Conservation (phyloP, 2,797 vertebrate genomes). For the Gorsachius magnificus region DNA sequence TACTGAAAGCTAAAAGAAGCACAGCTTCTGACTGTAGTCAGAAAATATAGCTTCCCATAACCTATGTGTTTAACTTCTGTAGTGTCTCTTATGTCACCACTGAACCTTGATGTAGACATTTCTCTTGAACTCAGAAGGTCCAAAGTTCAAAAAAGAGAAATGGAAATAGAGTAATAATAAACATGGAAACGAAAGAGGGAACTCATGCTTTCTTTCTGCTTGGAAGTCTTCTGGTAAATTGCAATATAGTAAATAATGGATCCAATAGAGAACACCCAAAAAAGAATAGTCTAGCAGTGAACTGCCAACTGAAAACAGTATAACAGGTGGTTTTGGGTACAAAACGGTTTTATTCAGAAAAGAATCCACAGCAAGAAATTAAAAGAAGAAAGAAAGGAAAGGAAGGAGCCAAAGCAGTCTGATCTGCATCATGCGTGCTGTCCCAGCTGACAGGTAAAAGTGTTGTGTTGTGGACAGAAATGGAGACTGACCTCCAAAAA, state of each 20-base stretch:
- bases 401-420: not conserved
- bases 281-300: not conserved
- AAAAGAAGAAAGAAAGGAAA: not conserved
- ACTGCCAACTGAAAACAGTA: not conserved
- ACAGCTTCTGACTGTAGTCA: not conserved
- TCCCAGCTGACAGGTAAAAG: not conserved
- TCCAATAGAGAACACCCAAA: not conserved
- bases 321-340: not conserved
- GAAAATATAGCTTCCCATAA: not conserved
- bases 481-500: not conserved
- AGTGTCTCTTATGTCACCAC: not conserved
- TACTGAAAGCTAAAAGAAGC: not conserved
- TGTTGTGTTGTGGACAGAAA: not conserved
- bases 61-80: not conserved
- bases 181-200: not conserved
- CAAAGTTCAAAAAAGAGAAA: not conserved
- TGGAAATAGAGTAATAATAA: not conserved
- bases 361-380: not conserved
- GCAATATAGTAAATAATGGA: not conserved
- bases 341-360: not conserved
- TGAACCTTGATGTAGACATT: not conserved
- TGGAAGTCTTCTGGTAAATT: not conserved
- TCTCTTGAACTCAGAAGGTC: not conserved
- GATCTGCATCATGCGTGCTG: accelerated
- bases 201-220: not conserved